Base-by-base conservation (phyloP, 2,113 vertebrate genomes). In the Sphyrna mokarran region DNA sequence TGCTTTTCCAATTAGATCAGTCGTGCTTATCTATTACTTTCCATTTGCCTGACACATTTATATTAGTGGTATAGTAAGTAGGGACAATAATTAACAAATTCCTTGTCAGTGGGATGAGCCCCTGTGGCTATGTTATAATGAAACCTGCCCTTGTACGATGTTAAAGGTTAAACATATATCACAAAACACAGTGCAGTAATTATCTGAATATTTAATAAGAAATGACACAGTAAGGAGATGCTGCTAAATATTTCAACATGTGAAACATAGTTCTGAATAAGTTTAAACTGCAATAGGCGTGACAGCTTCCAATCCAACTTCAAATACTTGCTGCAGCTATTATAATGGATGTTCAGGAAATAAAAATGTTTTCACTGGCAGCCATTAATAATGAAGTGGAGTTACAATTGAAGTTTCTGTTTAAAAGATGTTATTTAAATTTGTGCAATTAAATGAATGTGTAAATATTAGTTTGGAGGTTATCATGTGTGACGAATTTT, bases 241-340 rank as follows among this genome's bases (percentile, higher is more conserved):
- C 69, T 72, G 69, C 69, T 72, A 48, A 95, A 48, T 95, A 95
- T 95, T 95, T 95, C 89, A 95, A 33, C 69, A 54, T 54, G 26
- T 70, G 22, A 61, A 90, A 33, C 80, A 61, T 90, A 29, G 87
- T 90, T 72, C 33, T 95, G 40, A 76, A 29, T 54, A 69, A 68
- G 40, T 87, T 89, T 37, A 68, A 70, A 70, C 93, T 43, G 68
- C 40, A 66, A 93, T 93, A 66, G 68, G 43, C 43, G 43, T 48
- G 3, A 48, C 43, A 48, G n/a, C 91, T 94, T 94, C 9, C 86
- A 69, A 66, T 33, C 6, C 61, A 29, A 33, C 13, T 91, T 33
- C 63, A 63, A 63, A 63, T 63, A 91, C 54, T 18, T 91, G 58
- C 54, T 9, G 14, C 23, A 90, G 58, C 61, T 58, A 48, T 22